Percentiles rank a stretch among this genome's conserved stretches.
Conservation (phyloP, 2,888 invertebrate genomes). For the Drosophila paranaensis region DNA sequence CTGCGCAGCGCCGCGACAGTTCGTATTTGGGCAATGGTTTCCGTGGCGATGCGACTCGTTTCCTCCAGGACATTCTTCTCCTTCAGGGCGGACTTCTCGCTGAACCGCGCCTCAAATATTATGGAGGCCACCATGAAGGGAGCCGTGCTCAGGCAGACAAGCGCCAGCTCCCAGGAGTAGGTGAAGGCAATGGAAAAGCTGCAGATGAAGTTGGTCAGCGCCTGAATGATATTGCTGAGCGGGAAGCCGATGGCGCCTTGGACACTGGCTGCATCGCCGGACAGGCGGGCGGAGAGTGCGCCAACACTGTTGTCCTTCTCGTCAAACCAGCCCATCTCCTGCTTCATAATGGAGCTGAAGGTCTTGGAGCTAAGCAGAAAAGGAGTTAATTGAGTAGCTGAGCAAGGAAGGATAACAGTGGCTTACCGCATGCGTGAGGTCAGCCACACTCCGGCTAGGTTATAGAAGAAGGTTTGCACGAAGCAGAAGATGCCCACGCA, state of each 20-base stretch:
- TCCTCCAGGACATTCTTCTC: slow-evolving; percentile 88
- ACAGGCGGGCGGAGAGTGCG: slow-evolving; percentile 88
- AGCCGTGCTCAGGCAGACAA: slow-evolving; percentile 88
- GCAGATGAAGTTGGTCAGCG: slow-evolving; percentile 88
- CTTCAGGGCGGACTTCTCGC: slow-evolving; percentile 86
- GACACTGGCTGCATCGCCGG: slow-evolving; percentile 90
- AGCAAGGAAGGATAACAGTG: too few species aligned
- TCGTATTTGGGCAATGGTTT: slow-evolving; percentile 90
- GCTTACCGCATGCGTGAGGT: slow-evolving; percentile 86
- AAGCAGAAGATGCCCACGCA: slow-evolving; percentile 88
- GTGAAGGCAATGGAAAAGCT: slow-evolving; percentile 88
- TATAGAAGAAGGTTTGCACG: slow-evolving; percentile 90
- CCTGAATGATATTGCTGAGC: slow-evolving; percentile 89
- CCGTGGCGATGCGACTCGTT: slow-evolving; percentile 90
- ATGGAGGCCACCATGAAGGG: slow-evolving; percentile 89
- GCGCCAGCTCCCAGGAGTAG: slow-evolving; percentile 89
- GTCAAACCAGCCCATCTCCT: slow-evolving; percentile 92
- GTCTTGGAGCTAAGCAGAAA: slow-evolving; percentile 77
- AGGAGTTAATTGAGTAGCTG: not conserved
- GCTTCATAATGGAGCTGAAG: slow-evolving; percentile 88
- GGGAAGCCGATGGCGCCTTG: slow-evolving; percentile 90
- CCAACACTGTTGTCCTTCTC: slow-evolving; percentile 89
- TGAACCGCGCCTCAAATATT: slow-evolving; percentile 87
- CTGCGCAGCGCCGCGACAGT: slow-evolving; percentile 88
- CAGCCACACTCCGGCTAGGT: slow-evolving; percentile 90